Conservation (phyloP, 2,888 invertebrate genomes). For the Esperia sulphurella region DNA sequence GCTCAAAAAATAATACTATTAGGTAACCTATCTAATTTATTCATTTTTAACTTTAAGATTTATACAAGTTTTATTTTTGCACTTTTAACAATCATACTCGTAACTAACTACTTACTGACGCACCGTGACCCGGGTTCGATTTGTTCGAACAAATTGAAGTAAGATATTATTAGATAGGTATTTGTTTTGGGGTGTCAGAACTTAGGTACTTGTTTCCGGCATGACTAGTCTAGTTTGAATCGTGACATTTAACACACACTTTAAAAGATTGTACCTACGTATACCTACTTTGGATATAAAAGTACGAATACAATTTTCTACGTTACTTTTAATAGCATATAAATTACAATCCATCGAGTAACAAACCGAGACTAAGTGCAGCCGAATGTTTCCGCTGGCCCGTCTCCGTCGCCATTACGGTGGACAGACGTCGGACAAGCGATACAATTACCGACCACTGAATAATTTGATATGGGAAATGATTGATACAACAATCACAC, state of each 20-base stretch:
- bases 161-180: no score
- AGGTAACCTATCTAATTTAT: no score
- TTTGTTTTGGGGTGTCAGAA: no score
- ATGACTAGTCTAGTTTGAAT: no score
- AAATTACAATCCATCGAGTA: constrained; percentile 68
- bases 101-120: no score
- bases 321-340: constrained; percentile 63
- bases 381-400: constrained; percentile 61
- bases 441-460: constrained; percentile 74
- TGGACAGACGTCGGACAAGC: constrained; percentile 39
- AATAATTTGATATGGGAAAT: constrained; percentile 77
- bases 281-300: constrained; percentile 8
- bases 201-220: no score
- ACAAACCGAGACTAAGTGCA: constrained; percentile 75
- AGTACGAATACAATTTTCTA: constrained; percentile 48
- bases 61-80: no score
- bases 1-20: no score
- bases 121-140: neutral
- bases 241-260: no score
- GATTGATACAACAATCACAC: constrained; percentile 77
- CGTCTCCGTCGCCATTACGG: constrained; percentile 43
- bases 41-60: no score
- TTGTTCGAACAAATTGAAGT: no score
- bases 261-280: constrained; percentile 7
- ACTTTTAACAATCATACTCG: no score